Conservation (phyloP, 2,797 vertebrate species). For the Thamnophis elegans region DNA sequence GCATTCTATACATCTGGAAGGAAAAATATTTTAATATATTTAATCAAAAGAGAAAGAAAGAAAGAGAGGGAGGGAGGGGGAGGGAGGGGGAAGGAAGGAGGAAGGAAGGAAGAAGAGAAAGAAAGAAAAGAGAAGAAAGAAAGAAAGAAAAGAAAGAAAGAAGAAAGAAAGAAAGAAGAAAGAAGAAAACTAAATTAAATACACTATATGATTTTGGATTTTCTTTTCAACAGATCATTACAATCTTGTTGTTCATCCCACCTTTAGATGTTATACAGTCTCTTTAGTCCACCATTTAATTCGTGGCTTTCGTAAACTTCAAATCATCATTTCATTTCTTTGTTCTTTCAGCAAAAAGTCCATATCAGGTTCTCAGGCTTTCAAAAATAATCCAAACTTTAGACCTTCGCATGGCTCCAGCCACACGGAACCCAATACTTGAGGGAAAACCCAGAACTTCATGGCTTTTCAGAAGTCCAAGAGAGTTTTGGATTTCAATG, state of each 20-base stretch:
- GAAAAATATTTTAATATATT: not conserved
- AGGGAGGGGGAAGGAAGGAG: fast-evolving
- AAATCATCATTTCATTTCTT: not conserved
- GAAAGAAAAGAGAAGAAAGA: too few relatives aligned
- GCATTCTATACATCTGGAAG: not conserved
- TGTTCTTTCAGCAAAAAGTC: not conserved
- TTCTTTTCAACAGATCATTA: not conserved
- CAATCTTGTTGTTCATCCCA: not conserved
- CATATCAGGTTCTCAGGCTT: not conserved
- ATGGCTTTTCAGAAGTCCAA: not conserved
- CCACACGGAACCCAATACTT: not conserved
- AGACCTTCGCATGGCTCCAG: not conserved
- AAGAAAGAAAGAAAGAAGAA: too few relatives aligned
- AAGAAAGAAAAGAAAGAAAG: too few relatives aligned
- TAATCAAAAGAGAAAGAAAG: not conserved
- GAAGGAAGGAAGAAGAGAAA: fast-evolving
- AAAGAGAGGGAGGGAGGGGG: fast-evolving
- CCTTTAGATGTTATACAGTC: not conserved
- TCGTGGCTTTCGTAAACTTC: not conserved
- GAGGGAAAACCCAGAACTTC: not conserved
- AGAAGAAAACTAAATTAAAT: not conserved
- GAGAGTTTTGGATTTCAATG: not conserved
- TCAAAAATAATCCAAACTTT: not conserved
- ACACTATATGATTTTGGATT: not conserved
- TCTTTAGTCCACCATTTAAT: not conserved